Evolutionary conservation across 30 jellyfish, hydroid and myxozoan genomes (phyloP), one percentile per base, ranked within the genome.

Genomic region (Rhopilema esculentum): DNA sequence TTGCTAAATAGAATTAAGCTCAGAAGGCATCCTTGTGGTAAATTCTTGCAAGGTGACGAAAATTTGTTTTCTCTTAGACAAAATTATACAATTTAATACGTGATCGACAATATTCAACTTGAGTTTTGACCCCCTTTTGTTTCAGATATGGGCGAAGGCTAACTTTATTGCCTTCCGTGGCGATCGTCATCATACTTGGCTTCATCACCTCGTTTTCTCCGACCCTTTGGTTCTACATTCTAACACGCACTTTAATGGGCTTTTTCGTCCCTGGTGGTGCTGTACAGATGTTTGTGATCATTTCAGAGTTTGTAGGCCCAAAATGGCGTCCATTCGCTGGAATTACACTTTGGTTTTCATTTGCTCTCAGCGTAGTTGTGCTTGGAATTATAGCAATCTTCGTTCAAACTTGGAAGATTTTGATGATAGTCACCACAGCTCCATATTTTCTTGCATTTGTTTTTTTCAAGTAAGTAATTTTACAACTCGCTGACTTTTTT

Each of bases 241-340:
- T 77, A 12, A 19, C 84, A 0, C 79, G 98, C 2, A 61, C 84
- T n/a, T 0, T 93, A 51, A 83, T 82, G 65, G 98, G 98, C 49
- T 77, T 93, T 77, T 88, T 93, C 95, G 25, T 76, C 0, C 96
- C 98, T 29, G 98, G 97, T 28, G 81, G 68, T 26, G 12, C 70
- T 23, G 88, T 88, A 8, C 98, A 82, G 71, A 75, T 85, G 85
- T 82, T 93, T 78, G 89, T 93, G 52, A 40, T 93, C 64, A 49
- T 79, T 20, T 69, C 96, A 8, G 98, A 93, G 66, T 51, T 82
- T 61, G 98, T 88, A 1, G 98, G 98, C 72, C 89, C 92, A 63
- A 83, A 84, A 69, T 70, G 86, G 72, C 95, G 98, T 4, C 98
- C 98, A 15, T 27, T 71, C 61, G 96, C 98, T 31, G 98, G 98